A percentile compares a stretch with the other conserved stretches of the same genome.
These are phyloP conservation scores for Pelobates fuscus DNA, from an alignment of 2,113 vertebrate genomes.

Conservation along the genomic window DNA sequence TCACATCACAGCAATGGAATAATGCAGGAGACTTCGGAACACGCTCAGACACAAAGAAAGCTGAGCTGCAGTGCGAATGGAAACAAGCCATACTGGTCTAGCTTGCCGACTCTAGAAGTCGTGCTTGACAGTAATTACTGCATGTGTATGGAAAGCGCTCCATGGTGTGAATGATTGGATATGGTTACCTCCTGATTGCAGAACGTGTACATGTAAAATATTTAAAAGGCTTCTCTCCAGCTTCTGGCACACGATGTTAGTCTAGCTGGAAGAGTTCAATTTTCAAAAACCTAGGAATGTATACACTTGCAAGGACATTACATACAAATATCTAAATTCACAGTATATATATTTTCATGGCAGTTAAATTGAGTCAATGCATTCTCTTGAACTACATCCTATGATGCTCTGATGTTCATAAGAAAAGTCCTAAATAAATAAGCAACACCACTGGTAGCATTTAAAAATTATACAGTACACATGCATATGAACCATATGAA, in stretches of 20 bases:
- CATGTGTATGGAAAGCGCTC: background rate
- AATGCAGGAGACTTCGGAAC: constrained; percentile 1
- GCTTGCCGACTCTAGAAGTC: background rate
- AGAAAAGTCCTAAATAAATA: too few relatives aligned
- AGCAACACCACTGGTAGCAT: too few relatives aligned
- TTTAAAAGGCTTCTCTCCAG: background rate
- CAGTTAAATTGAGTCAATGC: too few relatives aligned
- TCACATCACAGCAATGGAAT: constrained; percentile 18
- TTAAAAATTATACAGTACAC: too few relatives aligned
- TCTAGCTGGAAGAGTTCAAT: too few relatives aligned
- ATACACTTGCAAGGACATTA: background rate
- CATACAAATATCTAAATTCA: background rate
- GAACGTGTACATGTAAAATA: background rate
- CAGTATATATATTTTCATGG: background rate
- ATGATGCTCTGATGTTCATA: too few relatives aligned
- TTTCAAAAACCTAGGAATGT: background rate
- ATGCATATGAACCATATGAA: too few relatives aligned
- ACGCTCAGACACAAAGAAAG: constrained; percentile 4
- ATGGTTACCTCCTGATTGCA: constrained; percentile 1
- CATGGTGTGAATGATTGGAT: background rate
- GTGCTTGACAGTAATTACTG: constrained; percentile 20
- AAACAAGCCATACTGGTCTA: background rate
- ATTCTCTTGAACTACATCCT: too few relatives aligned
- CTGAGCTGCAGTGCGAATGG: constrained; percentile 8
- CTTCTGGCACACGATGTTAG: background rate